phyloP scores from a whole-genome alignment of 92 coral and sea anemone genomes.

The Bergia puertoricense region DNA sequence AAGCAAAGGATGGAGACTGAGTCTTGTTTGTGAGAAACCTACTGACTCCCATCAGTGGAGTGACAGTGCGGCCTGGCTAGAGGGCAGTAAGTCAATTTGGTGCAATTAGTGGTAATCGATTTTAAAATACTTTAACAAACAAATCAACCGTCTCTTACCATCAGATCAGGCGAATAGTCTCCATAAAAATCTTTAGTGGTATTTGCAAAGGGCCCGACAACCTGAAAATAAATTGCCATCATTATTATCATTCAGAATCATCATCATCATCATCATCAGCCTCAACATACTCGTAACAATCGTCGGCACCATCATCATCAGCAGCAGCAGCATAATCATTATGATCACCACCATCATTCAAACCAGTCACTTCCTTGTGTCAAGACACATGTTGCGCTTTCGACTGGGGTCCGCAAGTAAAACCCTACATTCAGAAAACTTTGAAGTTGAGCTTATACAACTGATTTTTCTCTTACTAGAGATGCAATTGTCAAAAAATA shows the following conservation, averaged over 20 bases:
- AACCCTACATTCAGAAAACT: too few relatives aligned
- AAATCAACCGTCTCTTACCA: conserved; percentile 32
- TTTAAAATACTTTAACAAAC: background rate
- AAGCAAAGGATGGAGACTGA: conserved; percentile 17
- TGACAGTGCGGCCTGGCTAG: background rate
- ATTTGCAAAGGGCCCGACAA: conserved; percentile 57
- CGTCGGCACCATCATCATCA: background rate
- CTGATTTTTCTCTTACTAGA: too few relatives aligned
- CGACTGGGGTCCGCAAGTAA: too few relatives aligned
- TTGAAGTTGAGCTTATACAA: too few relatives aligned
- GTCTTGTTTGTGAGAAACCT: conserved; percentile 26
- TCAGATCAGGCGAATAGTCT: conserved; percentile 48
- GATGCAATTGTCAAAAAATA: background rate
- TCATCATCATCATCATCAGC: background rate
- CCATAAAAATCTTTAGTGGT: conserved; percentile 46
- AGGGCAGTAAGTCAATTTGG: background rate
- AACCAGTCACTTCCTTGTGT: background rate
- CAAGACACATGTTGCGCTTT: background rate
- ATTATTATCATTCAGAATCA: background rate
- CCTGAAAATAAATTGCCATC: conserved; percentile 17
- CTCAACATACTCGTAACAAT: background rate
- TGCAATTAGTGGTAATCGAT: background rate
- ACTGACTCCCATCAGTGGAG: conserved; percentile 30
- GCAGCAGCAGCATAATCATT: background rate
- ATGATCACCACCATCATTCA: background rate